Evolutionary conservation across 2,888 invertebrate species (phyloP), one percentile per base, ranked within the genome.

Genomic region (Oscheius sp.): DNA sequence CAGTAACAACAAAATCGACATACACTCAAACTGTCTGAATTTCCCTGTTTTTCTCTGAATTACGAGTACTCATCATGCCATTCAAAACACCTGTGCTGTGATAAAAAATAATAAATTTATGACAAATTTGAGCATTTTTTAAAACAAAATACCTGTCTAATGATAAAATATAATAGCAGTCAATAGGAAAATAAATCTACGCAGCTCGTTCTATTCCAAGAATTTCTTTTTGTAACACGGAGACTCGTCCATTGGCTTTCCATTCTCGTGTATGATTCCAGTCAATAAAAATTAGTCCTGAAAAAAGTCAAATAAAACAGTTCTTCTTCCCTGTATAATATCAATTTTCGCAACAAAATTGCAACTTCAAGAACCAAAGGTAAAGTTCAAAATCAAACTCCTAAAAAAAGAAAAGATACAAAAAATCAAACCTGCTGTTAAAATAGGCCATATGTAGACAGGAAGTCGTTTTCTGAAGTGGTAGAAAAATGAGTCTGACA

Each of bases 261-360:
- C 84, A 84, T 76, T 84, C 80, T 68, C 84, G 72, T 12, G 86
- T 86, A 69, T 86, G 85, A 72, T 83, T 85, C 85, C 84, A 86
- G 69, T 86, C 86, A 73, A 84, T 76, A 53, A 84, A 86, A 59
- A 86, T 85, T 55, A 84, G 69, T n/a, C 80, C 76, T 76, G 63
- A 45, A 69, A 29, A 25, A 12, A 43, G 21, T 9, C 12, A 45
- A 45, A 12, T 12, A 45, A 45, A 45, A n/a, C n/a, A n/a, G n/a
- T n/a, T n/a, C n/a, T n/a, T n/a, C n/a, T n/a, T n/a, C n/a, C n/a
- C n/a, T n/a, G n/a, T n/a, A n/a, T n/a, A n/a, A n/a, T n/a, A n/a
- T n/a, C n/a, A n/a, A n/a, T n/a, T n/a, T n/a, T n/a, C n/a, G n/a
- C n/a, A n/a, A n/a, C n/a, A n/a, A n/a, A n/a, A n/a, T n/a, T n/a